Evolutionary conservation across 1,140 invertebrate genomes (phyloP).

Genomic region (Anthonomus grandis): DNA sequence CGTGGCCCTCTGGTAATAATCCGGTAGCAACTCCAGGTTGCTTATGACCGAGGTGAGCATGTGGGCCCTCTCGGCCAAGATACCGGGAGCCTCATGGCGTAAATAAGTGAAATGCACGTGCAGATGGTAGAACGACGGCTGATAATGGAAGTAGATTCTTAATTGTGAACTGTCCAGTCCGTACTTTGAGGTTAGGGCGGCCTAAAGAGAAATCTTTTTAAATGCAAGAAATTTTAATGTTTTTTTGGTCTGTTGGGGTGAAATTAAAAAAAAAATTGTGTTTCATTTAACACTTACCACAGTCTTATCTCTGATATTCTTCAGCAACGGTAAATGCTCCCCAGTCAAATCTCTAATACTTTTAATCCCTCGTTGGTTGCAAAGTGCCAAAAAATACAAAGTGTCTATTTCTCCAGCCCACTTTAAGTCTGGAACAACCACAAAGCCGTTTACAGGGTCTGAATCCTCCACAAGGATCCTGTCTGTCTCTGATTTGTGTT

Average conservation of each 20-base stretch:
- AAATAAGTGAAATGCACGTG: constrained; percentile 93
- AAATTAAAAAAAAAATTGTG: neutral
- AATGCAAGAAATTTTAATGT: neutral
- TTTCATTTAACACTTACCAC: constrained; percentile 57
- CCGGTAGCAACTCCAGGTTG: constrained; percentile 76
- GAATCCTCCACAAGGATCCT: constrained; percentile 82
- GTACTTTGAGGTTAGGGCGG: constrained; percentile 78
- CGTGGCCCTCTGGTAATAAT: constrained; percentile 83
- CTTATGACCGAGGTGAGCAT: constrained; percentile 84
- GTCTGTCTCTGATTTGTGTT: constrained; percentile 85
- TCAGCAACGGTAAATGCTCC: constrained; percentile 77
- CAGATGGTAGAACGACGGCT: constrained; percentile 95
- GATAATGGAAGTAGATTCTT: constrained; percentile 90
- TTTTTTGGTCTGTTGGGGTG: neutral
- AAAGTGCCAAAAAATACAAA: constrained; percentile 81
- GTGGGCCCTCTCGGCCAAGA: constrained; percentile 76
- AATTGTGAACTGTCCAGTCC: constrained; percentile 67
- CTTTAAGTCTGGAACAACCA: constrained; percentile 89
- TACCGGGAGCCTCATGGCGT: constrained; percentile 76
- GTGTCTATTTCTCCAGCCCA: constrained; percentile 83
- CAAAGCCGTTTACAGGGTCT: constrained; percentile 78
- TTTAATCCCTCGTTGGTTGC: constrained; percentile 67
- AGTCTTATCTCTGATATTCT: constrained; percentile 74
- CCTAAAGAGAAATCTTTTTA: constrained; percentile 50
- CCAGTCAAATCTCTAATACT: constrained; percentile 79